phyloP scores from a whole-genome alignment of 1,140 invertebrate species.

The Drosophila setifemur region DNA sequence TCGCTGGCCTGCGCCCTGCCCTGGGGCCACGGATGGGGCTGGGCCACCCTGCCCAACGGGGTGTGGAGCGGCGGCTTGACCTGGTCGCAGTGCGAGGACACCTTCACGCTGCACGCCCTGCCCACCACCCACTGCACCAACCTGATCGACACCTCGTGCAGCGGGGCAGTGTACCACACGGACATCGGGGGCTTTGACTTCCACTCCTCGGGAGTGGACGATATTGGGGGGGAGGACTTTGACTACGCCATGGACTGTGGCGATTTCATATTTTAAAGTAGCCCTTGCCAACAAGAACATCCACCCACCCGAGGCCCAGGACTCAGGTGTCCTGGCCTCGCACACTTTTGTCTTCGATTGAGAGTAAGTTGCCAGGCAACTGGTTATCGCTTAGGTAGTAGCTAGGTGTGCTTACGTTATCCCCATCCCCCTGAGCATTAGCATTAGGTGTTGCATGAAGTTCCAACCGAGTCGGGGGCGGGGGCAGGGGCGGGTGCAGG shows the following conservation, averaged over 20 bases:
- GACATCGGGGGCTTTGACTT: conserved; percentile 84
- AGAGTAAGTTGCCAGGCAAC: conserved; percentile 2
- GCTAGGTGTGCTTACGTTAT: conserved; percentile 20
- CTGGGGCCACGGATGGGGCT: conserved; percentile 85
- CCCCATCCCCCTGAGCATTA: conserved; percentile 23
- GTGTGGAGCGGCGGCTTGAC: conserved; percentile 86
- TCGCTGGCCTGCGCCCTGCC: conserved; percentile 77
- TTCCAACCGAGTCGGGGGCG: not conserved
- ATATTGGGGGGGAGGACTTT: conserved; percentile 85
- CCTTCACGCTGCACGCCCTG: conserved; percentile 85
- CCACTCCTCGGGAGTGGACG: conserved; percentile 84
- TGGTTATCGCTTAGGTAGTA: conserved; percentile 31
- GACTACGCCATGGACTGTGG: conserved; percentile 86
- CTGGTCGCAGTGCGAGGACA: conserved; percentile 86
- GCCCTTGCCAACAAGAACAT: not conserved
- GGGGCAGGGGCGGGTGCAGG: not conserved
- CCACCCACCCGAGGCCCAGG: conserved; percentile 34
- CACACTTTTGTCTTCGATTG: not conserved
- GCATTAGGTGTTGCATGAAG: conserved; percentile 32
- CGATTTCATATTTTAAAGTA: conserved; percentile 85
- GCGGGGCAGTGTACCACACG: conserved; percentile 85
- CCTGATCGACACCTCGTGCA: conserved; percentile 83
- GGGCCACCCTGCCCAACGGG: conserved; percentile 85
- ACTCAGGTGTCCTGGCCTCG: not conserved
- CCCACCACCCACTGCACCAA: conserved; percentile 85